Percentiles rank a stretch among this genome's conserved stretches.
phyloP scores from a whole-genome alignment of 23 tunicate genomes.

The Phallusia fumigata region DNA sequence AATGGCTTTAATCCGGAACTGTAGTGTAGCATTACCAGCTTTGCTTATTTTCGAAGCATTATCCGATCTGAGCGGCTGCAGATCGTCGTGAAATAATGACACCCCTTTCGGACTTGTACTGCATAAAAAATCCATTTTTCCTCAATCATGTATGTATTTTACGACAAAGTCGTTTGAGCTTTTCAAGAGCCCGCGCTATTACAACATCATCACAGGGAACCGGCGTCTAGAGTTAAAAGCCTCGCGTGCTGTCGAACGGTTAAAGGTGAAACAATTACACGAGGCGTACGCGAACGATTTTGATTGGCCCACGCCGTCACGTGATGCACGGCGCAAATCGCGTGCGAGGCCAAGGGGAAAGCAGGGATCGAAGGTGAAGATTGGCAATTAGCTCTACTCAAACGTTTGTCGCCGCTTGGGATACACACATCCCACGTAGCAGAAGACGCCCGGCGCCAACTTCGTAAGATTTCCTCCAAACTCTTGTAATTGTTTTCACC shows the following conservation, averaged over 20 bases:
- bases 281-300: background rate
- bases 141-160: no score
- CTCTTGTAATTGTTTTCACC: no score
- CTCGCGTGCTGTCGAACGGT: conserved; percentile 7
- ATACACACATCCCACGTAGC: background rate
- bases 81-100: no score
- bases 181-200: background rate
- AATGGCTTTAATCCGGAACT: no score
- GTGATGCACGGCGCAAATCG: conserved; percentile 1
- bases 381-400: background rate
- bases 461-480: background rate
- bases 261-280: background rate
- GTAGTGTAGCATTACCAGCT: no score
- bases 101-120: no score
- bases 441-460: background rate
- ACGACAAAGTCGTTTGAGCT: background rate
- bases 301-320: conserved; percentile 1
- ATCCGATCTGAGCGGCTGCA: no score
- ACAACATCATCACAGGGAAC: background rate
- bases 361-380: background rate
- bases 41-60: no score
- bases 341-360: conserved; percentile 8
- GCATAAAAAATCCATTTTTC: no score
- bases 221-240: background rate
- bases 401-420: background rate